Evolutionary conservation across 2,797 vertebrate genomes (phyloP), one percentile per base, ranked within the genome.

Genomic region (Xenentodon cancila): DNA sequence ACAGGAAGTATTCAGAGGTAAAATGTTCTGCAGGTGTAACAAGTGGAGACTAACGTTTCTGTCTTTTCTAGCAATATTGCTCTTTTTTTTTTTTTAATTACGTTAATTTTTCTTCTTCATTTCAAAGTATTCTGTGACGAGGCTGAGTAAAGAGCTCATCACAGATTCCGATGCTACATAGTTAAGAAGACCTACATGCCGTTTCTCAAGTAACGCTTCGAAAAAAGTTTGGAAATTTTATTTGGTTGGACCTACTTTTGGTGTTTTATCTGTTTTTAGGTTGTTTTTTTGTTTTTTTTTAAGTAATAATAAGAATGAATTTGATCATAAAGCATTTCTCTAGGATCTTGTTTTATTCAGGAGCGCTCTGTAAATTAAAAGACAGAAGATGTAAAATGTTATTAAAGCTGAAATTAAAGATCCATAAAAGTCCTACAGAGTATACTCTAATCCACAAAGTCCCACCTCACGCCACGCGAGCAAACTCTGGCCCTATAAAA

Each of bases 401-500:
- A 60, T 53, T 62, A 51, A 72, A 67, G 49, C 52, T 19, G 47
- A 71, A 47, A 47, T 57, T 51, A 58, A 72, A 9, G n/a, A 66
- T 48, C 47, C 34, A 72, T 71, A 58, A 51, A 47, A 75, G 30
- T 80, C 45, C 68, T 52, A 42, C 68, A 85, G 51, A 73, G 53
- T 72, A 74, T n/a, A 73, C 49, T 65, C 52, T 27, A 25, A 69
- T 66, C 67, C 53, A 47, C 46, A 53, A 76, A 6, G 3, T 64
- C 59, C 53, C 21, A 43, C 44, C 56, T 37, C 22, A 60, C 62
- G 37, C 69, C 68, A 68, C 67, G 64, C 43, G 48, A 63, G 61
- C 66, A 75, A 58, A 60, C 65, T 47, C 49, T 15, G 47, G 42
- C 88, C 91, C 90, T 91, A 91, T 92, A 92, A 90, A 92, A 91